These are phyloP conservation scores for Beaufortia kweichowensis DNA, from an alignment of 2,113 vertebrate species.

Conservation along the genomic window DNA sequence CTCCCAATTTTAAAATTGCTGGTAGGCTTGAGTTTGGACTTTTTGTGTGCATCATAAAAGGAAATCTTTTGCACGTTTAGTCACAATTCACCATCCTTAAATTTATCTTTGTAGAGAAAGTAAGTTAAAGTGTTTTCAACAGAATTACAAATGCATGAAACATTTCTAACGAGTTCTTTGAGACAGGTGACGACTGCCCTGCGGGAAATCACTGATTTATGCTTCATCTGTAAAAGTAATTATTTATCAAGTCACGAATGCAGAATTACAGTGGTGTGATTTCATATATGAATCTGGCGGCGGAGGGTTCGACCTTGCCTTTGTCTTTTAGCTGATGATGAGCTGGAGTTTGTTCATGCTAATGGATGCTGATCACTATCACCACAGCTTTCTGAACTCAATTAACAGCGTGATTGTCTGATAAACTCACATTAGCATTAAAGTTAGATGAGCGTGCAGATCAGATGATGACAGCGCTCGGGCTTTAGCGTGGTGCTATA, in stretches of 20 bases:
- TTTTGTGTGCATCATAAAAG: no score
- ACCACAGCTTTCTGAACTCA: conserved; percentile 70
- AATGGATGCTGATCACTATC: conserved; percentile 69
- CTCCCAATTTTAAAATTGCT: no score
- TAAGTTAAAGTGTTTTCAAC: background rate
- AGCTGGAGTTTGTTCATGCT: conserved; percentile 60
- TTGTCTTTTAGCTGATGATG: conserved; percentile 63
- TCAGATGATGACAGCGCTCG: background rate
- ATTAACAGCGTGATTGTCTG: conserved; percentile 72
- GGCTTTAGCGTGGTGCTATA: background rate
- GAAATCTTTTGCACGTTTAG: no score
- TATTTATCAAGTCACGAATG: conserved; percentile 57
- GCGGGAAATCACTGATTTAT: background rate
- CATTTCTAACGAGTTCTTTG: background rate
- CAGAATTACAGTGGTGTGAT: conserved; percentile 60
- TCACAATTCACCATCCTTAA: no score
- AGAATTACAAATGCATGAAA: background rate
- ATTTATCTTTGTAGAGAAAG: no score
- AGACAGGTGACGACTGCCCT: background rate
- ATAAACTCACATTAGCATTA: conserved; percentile 72
- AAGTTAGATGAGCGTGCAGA: conserved; percentile 43
- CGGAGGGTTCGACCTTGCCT: conserved; percentile 65
- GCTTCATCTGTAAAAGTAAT: conserved; percentile 36
- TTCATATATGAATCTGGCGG: conserved; percentile 63
- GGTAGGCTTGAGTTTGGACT: no score